A percentile compares a stretch with the other conserved stretches of the same genome.
Conservation (phyloP, 2,113 vertebrate genomes). For the Pipra filicauda region DNA sequence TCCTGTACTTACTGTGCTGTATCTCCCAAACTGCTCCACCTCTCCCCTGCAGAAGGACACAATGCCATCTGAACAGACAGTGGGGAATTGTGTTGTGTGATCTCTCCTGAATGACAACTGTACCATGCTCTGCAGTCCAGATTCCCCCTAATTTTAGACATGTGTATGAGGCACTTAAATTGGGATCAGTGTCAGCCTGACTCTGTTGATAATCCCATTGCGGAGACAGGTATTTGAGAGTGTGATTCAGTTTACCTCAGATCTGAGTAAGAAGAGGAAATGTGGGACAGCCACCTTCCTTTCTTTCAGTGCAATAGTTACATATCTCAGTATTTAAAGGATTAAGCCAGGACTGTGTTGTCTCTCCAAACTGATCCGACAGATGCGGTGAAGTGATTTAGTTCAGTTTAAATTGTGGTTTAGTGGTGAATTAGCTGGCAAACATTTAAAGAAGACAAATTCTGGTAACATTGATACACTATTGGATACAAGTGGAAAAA, state of each 20-base stretch:
- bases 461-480: not conserved
- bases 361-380: conserved; percentile 37
- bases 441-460: not conserved
- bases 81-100: not conserved
- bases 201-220: not conserved
- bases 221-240: not conserved
- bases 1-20: not conserved
- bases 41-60: not conserved
- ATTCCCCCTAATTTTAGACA: not conserved
- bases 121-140: not conserved
- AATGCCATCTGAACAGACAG: not conserved
- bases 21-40: not conserved
- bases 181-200: not conserved
- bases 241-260: not conserved
- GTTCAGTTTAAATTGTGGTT: conserved; percentile 23
- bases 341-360: conserved; percentile 23
- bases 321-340: not conserved
- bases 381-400: conserved; percentile 37
- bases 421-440: conserved; percentile 13
- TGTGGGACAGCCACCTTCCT: not conserved
- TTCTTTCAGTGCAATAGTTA: conserved; percentile 5
- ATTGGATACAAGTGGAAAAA: conserved; percentile 1
- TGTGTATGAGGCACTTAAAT: not conserved
- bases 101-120: not conserved
- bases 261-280: conserved; percentile 8